phyloP scores from a whole-genome alignment of 2,113 vertebrate genomes.

The Marcusenius ussheri region DNA sequence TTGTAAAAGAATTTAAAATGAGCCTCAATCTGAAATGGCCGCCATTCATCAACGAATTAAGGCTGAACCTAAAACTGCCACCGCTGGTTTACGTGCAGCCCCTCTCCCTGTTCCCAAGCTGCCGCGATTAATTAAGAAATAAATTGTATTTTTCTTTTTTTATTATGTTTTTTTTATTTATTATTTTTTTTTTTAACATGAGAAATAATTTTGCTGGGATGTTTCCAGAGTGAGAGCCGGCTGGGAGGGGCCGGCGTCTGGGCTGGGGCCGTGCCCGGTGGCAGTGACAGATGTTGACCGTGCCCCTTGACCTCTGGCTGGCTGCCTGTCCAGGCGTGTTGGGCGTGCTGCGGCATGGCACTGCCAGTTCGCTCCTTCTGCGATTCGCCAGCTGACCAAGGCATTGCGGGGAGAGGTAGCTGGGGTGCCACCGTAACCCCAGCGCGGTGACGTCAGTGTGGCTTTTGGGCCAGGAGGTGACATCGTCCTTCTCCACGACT shows the following conservation, averaged over 20 bases:
- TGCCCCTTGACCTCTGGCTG: conserved; percentile 58
- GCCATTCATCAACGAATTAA: conserved; percentile 20
- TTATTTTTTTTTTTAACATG: background rate
- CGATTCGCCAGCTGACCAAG: background rate
- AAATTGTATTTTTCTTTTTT: background rate
- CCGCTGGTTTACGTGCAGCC: background rate
- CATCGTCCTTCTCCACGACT: background rate
- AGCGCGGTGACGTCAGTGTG: background rate
- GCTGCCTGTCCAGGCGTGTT: conserved; percentile 55
- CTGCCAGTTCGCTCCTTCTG: conserved; percentile 55
- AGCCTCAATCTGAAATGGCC: conserved; percentile 3
- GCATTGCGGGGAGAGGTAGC: background rate
- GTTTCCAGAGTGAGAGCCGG: background rate
- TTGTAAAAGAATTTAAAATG: conserved; percentile 19
- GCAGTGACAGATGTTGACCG: conserved; percentile 63
- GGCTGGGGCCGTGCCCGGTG: conserved; percentile 46
- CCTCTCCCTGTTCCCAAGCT: background rate
- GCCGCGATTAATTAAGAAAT: conserved; percentile 2
- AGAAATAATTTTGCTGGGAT: background rate
- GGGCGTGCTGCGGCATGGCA: conserved; percentile 57
- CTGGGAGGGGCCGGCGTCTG: conserved; percentile 48
- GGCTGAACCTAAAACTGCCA: conserved; percentile 18
- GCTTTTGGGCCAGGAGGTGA: background rate
- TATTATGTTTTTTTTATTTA: too few species aligned
- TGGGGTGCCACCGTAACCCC: background rate